Evolutionary conservation across 2,113 vertebrate species (phyloP).

Genomic region (Stigmatopora argus): DNA sequence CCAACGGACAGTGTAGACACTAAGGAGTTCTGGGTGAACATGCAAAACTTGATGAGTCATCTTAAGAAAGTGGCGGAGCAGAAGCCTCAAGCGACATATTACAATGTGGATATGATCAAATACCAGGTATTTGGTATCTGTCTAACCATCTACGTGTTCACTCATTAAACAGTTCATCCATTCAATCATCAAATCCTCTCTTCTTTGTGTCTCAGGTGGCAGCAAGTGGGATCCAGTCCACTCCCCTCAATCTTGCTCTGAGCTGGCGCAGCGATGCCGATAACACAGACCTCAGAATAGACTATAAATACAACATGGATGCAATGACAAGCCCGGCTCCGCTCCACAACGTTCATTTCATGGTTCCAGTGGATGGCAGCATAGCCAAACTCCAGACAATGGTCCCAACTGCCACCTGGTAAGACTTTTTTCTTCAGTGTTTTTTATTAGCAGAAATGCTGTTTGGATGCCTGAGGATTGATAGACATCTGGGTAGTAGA

Average conservation of each 20-base stretch:
- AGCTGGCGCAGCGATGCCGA: constrained; percentile 87
- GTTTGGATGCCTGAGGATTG: too few relatives aligned
- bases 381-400: constrained; percentile 87
- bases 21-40: constrained; percentile 98
- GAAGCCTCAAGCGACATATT: constrained; percentile 96
- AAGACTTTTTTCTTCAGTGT: constrained; percentile 25
- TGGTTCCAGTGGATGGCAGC: constrained; percentile 85
- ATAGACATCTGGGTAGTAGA: too few relatives aligned
- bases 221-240: constrained; percentile 90
- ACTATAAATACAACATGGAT: constrained; percentile 93
- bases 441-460: neutral
- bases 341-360: constrained; percentile 90
- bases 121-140: constrained; percentile 79
- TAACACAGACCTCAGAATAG: constrained; percentile 91
- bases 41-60: constrained; percentile 94
- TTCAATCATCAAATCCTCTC: neutral
- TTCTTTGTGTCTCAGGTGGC: constrained; percentile 75
- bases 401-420: constrained; percentile 93
- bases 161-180: neutral
- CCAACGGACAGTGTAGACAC: constrained; percentile 71
- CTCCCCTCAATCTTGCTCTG: constrained; percentile 91
- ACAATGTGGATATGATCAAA: constrained; percentile 99
- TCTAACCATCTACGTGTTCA: constrained; percentile 11
- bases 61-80: constrained; percentile 95
- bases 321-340: constrained; percentile 85